Conservation (phyloP, 1,140 invertebrate genomes). For the Scaptodrosophila lebanonensis region DNA sequence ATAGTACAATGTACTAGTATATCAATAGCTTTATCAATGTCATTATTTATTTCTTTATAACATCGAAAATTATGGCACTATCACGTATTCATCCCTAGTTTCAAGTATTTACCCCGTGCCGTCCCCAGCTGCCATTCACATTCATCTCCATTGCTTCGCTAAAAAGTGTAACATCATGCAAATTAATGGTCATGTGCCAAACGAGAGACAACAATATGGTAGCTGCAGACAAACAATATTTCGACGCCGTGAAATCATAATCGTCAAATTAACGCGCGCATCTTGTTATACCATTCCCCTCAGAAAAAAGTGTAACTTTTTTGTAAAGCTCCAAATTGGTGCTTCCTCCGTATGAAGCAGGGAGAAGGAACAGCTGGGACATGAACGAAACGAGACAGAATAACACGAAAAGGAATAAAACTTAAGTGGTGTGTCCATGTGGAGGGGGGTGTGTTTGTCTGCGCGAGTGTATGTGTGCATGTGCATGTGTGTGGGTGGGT, state of each 20-base stretch:
- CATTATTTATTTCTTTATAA: no score
- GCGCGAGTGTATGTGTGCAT: neutral
- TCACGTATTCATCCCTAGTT: no score
- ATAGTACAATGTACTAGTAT: no score
- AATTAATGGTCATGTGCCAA: constrained; percentile 11
- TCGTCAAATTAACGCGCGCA: constrained; percentile 66
- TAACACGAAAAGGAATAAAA: constrained; percentile 64
- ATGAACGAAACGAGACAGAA: constrained; percentile 65
- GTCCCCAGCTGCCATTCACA: no score
- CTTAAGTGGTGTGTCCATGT: constrained; percentile 51
- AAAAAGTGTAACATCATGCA: constrained; percentile 5
- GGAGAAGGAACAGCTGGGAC: constrained; percentile 5
- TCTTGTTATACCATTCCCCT: constrained; percentile 10
- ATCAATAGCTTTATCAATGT: no score
- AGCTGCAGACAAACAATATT: neutral
- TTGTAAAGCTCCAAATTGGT: constrained; percentile 43
- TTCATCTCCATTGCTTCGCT: no score
- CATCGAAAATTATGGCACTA: no score
- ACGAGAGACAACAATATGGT: no score
- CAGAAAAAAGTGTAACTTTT: constrained; percentile 21
- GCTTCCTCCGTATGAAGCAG: constrained; percentile 16
- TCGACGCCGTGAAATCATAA: constrained; percentile 58
- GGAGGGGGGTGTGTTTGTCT: constrained; percentile 12
- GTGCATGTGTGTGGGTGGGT: neutral
- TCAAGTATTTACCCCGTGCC: no score